These are phyloP conservation scores for Pungitius pungitius DNA, from an alignment of 2,113 vertebrate genomes.

Conservation along the genomic window DNA sequence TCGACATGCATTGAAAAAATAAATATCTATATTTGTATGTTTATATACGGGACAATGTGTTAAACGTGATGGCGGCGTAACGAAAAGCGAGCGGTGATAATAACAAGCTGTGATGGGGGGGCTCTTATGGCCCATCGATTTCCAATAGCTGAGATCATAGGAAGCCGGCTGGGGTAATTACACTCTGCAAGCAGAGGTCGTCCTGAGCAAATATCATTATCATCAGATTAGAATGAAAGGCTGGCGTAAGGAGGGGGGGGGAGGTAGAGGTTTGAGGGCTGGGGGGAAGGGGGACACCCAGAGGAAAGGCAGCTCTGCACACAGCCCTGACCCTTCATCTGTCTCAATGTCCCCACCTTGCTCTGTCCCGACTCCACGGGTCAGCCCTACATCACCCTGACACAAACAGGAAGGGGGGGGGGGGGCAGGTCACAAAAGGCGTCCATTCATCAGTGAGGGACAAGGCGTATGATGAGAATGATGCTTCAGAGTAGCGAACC, in stretches of 20 bases:
- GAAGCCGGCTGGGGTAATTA: conserved; percentile 77
- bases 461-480: conserved; percentile 60
- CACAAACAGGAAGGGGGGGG: conserved; percentile 32
- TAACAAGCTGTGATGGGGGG: conserved; percentile 78
- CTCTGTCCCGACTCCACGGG: conserved; percentile 46
- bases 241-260: conserved; percentile 38
- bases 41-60: conserved; percentile 57
- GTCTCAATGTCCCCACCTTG: conserved; percentile 62
- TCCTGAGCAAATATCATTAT: conserved; percentile 83
- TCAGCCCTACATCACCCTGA: conserved; percentile 66
- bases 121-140: conserved; percentile 82
- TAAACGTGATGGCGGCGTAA: conserved; percentile 71
- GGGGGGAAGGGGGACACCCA: too few species aligned
- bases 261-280: conserved; percentile 54
- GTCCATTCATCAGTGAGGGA: conserved; percentile 70
- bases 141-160: conserved; percentile 81
- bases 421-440: conserved; percentile 28
- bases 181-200: conserved; percentile 80
- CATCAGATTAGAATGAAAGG: conserved; percentile 81
- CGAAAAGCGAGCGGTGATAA: conserved; percentile 75
- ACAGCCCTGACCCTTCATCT: conserved; percentile 66
- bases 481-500: conserved; percentile 47
- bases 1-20: conserved; percentile 37
- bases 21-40: background rate
- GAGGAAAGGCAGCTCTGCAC: conserved; percentile 58